These are phyloP conservation scores for Oceanodroma tethys DNA, from an alignment of 2,113 vertebrate genomes.

Conservation along the genomic window DNA sequence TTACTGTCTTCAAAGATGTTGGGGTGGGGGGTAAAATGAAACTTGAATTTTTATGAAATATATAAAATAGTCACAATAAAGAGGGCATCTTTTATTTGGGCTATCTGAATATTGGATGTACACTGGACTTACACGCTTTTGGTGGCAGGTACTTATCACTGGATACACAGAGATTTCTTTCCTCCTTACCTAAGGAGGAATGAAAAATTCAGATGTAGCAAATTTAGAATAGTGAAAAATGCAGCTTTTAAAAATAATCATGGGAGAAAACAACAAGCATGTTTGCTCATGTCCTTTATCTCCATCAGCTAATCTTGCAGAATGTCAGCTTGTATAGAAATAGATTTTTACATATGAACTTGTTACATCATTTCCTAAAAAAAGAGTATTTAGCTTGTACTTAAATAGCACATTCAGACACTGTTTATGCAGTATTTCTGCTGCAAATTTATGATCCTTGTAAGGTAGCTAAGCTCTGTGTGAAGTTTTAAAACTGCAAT, in stretches of 20 bases:
- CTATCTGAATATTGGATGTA: not conserved
- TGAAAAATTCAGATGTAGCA: not conserved
- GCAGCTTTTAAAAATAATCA: conserved; percentile 39
- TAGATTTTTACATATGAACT: conserved; percentile 67
- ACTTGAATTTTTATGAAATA: not conserved
- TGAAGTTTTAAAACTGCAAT: not conserved
- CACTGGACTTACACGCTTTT: not conserved
- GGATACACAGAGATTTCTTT: not conserved
- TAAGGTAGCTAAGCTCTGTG: not conserved
- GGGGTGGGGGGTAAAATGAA: not conserved
- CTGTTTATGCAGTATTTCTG: conserved; percentile 40
- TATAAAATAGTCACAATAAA: not conserved
- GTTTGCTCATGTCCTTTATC: conserved; percentile 56
- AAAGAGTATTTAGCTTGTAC: conserved; percentile 44
- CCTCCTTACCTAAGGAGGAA: not conserved
- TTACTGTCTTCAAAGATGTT: not conserved
- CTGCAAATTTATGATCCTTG: conserved; percentile 16
- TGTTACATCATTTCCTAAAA: conserved; percentile 65
- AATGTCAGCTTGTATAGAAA: conserved; percentile 63
- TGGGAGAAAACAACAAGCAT: conserved; percentile 30
- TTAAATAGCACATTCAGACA: conserved; percentile 43
- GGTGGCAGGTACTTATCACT: not conserved
- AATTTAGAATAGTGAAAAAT: conserved; percentile 33
- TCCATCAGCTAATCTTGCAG: conserved; percentile 51
- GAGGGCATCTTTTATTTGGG: not conserved